These are phyloP conservation scores for Piprites chloris DNA, from an alignment of 2,113 vertebrate genomes.

Conservation along the genomic window DNA sequence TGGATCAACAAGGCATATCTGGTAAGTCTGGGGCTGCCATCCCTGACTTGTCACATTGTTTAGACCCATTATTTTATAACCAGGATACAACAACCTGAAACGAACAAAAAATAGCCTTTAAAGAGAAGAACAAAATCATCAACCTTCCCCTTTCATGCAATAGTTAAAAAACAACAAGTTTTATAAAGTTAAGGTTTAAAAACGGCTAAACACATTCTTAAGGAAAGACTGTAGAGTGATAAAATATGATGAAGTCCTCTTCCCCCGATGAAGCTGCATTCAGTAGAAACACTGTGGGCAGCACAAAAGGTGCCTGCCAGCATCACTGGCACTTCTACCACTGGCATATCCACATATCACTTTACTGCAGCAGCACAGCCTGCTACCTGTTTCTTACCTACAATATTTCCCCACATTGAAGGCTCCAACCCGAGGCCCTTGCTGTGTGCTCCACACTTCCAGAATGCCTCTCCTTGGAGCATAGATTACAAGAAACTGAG, in stretches of 20 bases:
- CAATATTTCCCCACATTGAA: constrained; percentile 97
- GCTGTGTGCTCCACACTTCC: constrained; percentile 96
- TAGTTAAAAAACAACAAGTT: not conserved
- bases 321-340: not conserved
- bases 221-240: not conserved
- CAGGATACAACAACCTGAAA: constrained; percentile 89
- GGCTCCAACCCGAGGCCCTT: constrained; percentile 92
- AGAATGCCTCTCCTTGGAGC: constrained; percentile 92
- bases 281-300: not conserved
- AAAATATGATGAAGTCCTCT: not conserved
- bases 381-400: constrained; percentile 72
- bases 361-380: not conserved
- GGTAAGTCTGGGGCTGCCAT: constrained; percentile 95
- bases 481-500: constrained; percentile 94
- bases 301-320: not conserved
- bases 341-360: not conserved
- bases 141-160: not conserved
- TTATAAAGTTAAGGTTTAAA: not conserved
- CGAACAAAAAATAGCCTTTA: not conserved
- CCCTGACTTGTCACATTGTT: constrained; percentile 97
- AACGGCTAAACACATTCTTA: not conserved
- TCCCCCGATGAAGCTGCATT: not conserved
- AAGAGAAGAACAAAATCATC: not conserved
- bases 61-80: constrained; percentile 96
- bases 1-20: constrained; percentile 94